Base-by-base conservation (phyloP, 2,888 invertebrate species). In the Hypselothyrea guttata region DNA sequence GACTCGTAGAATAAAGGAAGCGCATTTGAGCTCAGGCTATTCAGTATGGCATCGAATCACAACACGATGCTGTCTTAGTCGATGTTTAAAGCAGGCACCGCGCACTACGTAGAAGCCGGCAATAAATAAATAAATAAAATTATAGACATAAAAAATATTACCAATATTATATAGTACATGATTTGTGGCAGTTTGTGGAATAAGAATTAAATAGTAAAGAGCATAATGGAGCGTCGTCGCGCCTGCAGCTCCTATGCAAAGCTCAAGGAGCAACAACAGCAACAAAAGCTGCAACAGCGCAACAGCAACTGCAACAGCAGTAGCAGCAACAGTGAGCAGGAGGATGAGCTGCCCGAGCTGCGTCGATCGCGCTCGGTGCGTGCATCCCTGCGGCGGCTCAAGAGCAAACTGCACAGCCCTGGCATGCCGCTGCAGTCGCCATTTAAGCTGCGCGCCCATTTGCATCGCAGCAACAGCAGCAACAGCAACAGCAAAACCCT, bases 331-430 rank as follows among this genome's bases (percentile, higher is more conserved):
- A 44, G 42, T 37, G 70, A 48, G n/a, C 33, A 47, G 1, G 51
- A 37, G 31, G 48, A 79, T 44, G 60, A 63, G 0, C 30, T 76
- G 51, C 84, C 84, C 18, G 57, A 71, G 2, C 59, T 92, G 76
- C 93, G 93, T 71, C 92, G 94, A 72, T 92, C 94, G 71, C 92
- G 93, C 88, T 94, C 94, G 70, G 93, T 94, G 87, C 92, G 94
- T 79, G 93, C 94, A 73, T 94, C 94, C 72, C 90, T 94, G 73
- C 92, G 94, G 71, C 89, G 93, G 87, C 92, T 94, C 59, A 92
- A 93, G 87, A 92, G 93, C 90, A 91, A 92, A 75, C 74, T 89
- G 42, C 79, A 89, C 12, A 87, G 87, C 58, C 83, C 83, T 22
- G 78, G 64, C 40, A 61, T 79, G 31, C 34, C 71, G 1, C 42